phyloP scores from a whole-genome alignment of 2,888 invertebrate genomes.

The Villa cingulata region DNA sequence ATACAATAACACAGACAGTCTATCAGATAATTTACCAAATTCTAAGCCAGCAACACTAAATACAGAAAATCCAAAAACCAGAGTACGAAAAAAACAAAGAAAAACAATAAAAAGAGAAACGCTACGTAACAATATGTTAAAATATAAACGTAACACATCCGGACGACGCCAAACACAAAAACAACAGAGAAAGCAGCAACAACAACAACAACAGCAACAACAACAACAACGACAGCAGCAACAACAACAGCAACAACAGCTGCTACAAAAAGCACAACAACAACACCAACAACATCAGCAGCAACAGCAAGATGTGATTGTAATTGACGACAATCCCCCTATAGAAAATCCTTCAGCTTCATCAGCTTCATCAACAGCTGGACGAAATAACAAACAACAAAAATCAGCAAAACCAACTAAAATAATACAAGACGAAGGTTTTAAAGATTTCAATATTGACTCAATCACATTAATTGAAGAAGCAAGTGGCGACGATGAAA shows the following conservation, averaged over 20 bases:
- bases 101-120: neutral
- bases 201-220: too few species aligned
- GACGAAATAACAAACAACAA: too few species aligned
- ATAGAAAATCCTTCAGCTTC: too few species aligned
- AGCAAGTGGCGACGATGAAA: constrained; percentile 7
- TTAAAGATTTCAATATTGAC: neutral
- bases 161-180: too few species aligned
- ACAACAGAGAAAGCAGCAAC: too few species aligned
- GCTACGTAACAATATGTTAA: neutral
- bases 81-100: constrained; percentile 5
- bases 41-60: neutral
- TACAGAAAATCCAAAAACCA: neutral
- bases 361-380: too few species aligned
- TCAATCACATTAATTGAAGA: constrained; percentile 6
- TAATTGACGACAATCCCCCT: neutral
- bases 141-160: neutral
- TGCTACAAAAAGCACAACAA: neutral
- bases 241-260: neutral
- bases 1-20: neutral
- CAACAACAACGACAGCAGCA: neutral
- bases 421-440: neutral
- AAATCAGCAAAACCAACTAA: neutral
- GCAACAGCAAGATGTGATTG: neutral
- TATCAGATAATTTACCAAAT: neutral
- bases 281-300: neutral